Conservation (phyloP, 2,797 vertebrate genomes). For the Acanthurus lineatus region DNA sequence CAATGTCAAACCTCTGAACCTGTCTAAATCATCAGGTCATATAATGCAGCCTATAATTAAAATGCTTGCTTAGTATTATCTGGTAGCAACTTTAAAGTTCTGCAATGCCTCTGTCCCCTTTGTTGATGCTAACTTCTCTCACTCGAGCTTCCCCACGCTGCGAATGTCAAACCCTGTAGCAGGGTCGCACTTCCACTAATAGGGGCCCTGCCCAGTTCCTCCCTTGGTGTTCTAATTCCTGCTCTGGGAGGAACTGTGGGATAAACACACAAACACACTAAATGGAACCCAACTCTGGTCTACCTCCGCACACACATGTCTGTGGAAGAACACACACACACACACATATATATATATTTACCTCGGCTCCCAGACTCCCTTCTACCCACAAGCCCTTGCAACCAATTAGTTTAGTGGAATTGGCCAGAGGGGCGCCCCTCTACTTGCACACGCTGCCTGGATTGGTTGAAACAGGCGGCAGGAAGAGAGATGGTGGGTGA, state of each 20-base stretch:
- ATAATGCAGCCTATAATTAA: too few species aligned
- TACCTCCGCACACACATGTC: not conserved
- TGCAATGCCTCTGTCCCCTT: not conserved
- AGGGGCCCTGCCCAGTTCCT: slow-evolving; percentile 32
- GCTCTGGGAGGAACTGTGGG: slow-evolving; percentile 39
- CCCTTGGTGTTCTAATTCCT: slow-evolving; percentile 38
- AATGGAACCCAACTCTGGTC: slow-evolving; percentile 17
- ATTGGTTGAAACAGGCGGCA: slow-evolving; percentile 36
- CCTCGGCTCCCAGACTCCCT: slow-evolving; percentile 27
- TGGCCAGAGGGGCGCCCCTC: slow-evolving; percentile 32
- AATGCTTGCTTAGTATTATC: too few species aligned
- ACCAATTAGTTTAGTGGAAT: slow-evolving; percentile 56
- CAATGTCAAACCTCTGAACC: too few species aligned
- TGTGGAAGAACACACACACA: slow-evolving; percentile 20
- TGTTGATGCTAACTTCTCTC: slow-evolving; percentile 17
- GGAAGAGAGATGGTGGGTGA: slow-evolving; percentile 51
- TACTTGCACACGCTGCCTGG: slow-evolving; percentile 29
- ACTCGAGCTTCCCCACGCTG: slow-evolving; percentile 4
- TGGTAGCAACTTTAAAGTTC: too few species aligned
- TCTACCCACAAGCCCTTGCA: slow-evolving; percentile 45
- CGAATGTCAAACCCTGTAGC: slow-evolving; percentile 42
- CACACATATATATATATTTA: not conserved
- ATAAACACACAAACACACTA: slow-evolving; percentile 43
- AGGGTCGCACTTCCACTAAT: slow-evolving; percentile 27
- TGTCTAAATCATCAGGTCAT: too few species aligned